Evolutionary conservation across 1,140 invertebrate species (phyloP), one percentile per base, ranked within the genome.

Genomic region (Cydia amplana): DNA sequence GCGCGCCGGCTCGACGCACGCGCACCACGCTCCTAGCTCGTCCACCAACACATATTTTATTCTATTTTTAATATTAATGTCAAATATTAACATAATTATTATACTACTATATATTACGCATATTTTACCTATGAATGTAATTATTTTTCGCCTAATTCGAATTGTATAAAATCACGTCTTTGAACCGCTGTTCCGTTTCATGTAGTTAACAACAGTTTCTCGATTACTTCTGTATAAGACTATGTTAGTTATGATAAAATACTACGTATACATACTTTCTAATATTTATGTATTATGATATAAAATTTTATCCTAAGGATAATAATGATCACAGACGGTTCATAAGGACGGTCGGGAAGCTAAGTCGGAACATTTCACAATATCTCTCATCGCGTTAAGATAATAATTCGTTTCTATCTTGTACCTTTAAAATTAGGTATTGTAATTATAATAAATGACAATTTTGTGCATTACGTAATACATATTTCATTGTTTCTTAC

Each of bases 11-110:
- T 81, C 83, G 83, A 84, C 82, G 84, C 86, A 83, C 87, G 85
- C 88, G 55, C 55, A 23, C 55, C 55, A 60, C 55, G 55, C 88
- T 87, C 86, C 84, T 87, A 90, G 91, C 90, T 91, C 89, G 91
- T 91, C 90, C 89, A 91, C 90, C 87, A 82, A 87, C 91, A 92
- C 89, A 92, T 92, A 92, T 90, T 92, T 91, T 90, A 92, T 92
- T 92, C 89, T 89, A 92, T 91, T 92, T 91, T 92, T 90, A 92
- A 92, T 92, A 92, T 90, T 91, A 91, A 91, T 90, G 90, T 92
- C 89, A 92, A 91, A 92, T 92, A 92, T 93, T 91, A 91, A 91
- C 87, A 85, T 92, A 89, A 92, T 92, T 89, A 92, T 86, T 88
- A 89, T 91, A 91, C 83, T 91, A 91, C 85, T 91, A 88, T 88